Percentiles rank a stretch among this genome's conserved stretches.
phyloP scores from a whole-genome alignment of 2,113 vertebrate genomes.

The Morone saxatilis region DNA sequence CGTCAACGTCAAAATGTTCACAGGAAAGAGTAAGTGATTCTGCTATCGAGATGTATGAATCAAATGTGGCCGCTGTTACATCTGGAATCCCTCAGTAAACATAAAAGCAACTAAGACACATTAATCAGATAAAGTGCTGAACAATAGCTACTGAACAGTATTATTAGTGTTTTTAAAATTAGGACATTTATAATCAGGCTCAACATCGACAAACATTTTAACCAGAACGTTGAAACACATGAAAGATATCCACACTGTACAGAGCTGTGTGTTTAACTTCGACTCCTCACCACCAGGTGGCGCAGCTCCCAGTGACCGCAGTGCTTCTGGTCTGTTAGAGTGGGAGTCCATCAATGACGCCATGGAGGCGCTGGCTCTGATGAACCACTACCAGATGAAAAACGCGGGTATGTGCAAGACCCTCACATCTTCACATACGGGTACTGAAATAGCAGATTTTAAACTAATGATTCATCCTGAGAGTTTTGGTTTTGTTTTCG shows the following conservation, averaged over 20 bases:
- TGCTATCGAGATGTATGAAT: background rate
- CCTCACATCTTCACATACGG: no score
- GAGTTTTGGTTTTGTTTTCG: background rate
- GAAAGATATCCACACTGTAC: background rate
- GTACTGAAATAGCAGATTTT: no score
- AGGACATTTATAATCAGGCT: no score
- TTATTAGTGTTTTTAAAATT: no score
- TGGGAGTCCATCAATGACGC: conserved; percentile 95
- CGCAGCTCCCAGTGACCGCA: conserved; percentile 88
- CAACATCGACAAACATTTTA: no score
- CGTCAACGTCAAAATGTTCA: conserved; percentile 92
- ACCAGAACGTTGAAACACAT: background rate
- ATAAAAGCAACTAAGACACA: no score
- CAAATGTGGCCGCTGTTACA: background rate
- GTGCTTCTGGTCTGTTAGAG: conserved; percentile 93
- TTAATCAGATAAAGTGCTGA: no score
- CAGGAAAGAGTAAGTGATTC: conserved; percentile 91
- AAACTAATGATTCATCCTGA: no score
- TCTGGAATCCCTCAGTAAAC: background rate
- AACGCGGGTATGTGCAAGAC: conserved; percentile 88
- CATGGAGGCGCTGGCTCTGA: conserved; percentile 91
- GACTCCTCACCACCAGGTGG: conserved; percentile 62
- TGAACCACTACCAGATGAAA: conserved; percentile 97
- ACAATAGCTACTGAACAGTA: no score
- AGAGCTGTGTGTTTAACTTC: background rate